Conservation (phyloP, 1,140 invertebrate species). For the Drosophila cardini region DNA sequence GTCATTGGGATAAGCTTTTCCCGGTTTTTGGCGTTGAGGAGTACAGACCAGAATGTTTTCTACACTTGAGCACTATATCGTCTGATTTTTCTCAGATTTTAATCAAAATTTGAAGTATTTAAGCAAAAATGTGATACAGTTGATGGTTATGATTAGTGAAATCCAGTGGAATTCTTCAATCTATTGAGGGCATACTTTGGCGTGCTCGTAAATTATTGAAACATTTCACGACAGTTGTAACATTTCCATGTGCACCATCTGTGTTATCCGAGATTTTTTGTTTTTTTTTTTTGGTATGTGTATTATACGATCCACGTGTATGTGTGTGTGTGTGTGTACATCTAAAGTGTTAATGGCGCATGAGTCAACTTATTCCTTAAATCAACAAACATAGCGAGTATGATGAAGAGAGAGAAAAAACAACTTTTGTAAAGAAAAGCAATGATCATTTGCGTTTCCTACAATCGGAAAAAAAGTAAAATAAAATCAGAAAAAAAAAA, state of each 20-base stretch:
- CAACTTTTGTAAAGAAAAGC: slow-evolving; percentile 32
- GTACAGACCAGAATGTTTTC: too few species aligned
- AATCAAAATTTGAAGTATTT: too few species aligned
- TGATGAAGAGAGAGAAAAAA: slow-evolving; percentile 10
- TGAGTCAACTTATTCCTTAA: slow-evolving; percentile 78
- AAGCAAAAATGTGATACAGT: neutral
- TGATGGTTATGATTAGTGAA: neutral
- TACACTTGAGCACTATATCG: too few species aligned
- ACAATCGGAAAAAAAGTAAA: slow-evolving; percentile 20
- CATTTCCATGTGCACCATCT: slow-evolving; percentile 50
- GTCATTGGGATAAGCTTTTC: too few species aligned
- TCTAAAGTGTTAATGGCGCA: slow-evolving; percentile 77
- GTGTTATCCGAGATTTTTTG: slow-evolving; percentile 24
- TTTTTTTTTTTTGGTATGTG: slow-evolving; percentile 23
- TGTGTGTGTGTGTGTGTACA: slow-evolving; percentile 41
- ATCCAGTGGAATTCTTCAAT: neutral
- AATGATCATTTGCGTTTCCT: slow-evolving; percentile 70
- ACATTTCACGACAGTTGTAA: slow-evolving; percentile 50
- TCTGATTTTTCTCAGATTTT: too few species aligned
- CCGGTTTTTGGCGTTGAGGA: too few species aligned
- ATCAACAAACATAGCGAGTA: slow-evolving; percentile 70
- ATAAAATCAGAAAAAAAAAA: slow-evolving; percentile 7
- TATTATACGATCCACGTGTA: slow-evolving; percentile 35
- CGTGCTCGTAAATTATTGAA: slow-evolving; percentile 16
- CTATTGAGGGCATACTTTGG: slow-evolving; percentile 11